These are phyloP conservation scores for Paralichthys olivaceus DNA, from an alignment of 2,113 vertebrate genomes.

Conservation along the genomic window DNA sequence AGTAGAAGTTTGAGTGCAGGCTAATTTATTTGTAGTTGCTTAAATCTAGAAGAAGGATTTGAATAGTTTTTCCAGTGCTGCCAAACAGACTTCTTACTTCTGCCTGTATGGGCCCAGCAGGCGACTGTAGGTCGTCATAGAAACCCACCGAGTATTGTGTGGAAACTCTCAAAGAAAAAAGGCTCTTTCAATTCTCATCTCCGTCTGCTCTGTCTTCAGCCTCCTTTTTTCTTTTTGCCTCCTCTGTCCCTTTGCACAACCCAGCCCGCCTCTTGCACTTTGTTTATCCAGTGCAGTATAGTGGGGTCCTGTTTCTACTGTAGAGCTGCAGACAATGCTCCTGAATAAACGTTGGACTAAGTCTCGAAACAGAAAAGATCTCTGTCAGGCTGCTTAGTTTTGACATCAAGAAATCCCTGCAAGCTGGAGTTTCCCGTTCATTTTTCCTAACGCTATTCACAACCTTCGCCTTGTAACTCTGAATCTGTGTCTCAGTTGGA, in stretches of 20 bases:
- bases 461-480: conserved; percentile 28
- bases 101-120: conserved; percentile 73
- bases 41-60: conserved; percentile 1
- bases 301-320: conserved; percentile 5
- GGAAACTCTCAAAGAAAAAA: conserved; percentile 64
- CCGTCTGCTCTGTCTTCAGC: conserved; percentile 44
- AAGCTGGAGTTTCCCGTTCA: conserved; percentile 25
- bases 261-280: conserved; percentile 30
- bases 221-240: not conserved
- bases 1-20: not conserved
- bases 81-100: conserved; percentile 57
- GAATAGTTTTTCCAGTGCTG: conserved; percentile 21
- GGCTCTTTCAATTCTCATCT: conserved; percentile 56
- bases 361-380: conserved; percentile 21
- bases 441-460: conserved; percentile 20
- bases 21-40: not conserved
- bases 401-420: conserved; percentile 25
- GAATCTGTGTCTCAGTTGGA: conserved; percentile 25
- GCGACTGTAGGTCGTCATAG: conserved; percentile 73
- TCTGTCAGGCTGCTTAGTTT: conserved; percentile 25
- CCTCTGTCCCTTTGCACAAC: conserved; percentile 14
- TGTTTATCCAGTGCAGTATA: conserved; percentile 25
- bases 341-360: conserved; percentile 27
- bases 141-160: conserved; percentile 72
- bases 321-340: not conserved